Percentiles rank a stretch among this genome's conserved stretches.
phyloP scores from a whole-genome alignment of 2,113 vertebrate genomes.

The human region DNA sequence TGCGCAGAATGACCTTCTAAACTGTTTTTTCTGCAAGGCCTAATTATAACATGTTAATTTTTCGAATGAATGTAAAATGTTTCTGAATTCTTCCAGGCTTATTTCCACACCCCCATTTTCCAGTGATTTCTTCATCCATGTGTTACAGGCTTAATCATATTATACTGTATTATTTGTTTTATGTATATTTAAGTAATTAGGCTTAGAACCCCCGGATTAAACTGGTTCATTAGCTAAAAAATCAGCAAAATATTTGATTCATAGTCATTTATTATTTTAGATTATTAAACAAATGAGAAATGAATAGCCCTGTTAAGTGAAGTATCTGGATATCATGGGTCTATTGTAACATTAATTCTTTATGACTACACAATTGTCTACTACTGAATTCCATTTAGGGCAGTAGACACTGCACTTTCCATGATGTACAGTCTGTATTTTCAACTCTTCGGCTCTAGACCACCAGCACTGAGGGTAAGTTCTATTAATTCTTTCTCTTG shows the following conservation, averaged over 20 bases:
- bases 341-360: not conserved
- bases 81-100: not conserved
- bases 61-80: not conserved
- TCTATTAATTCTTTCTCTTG: slow-evolving; percentile 43
- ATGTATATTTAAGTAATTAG: not conserved
- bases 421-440: not conserved
- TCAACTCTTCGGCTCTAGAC: slow-evolving; percentile 13
- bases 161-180: not conserved
- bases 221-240: not conserved
- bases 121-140: not conserved
- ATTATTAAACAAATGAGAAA: not conserved
- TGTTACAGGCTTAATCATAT: not conserved
- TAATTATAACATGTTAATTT: not conserved
- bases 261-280: not conserved
- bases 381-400: not conserved
- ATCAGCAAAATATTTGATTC: not conserved
- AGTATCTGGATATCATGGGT: not conserved
- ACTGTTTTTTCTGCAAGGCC: not conserved
- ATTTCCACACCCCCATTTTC: accelerated
- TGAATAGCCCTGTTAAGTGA: not conserved
- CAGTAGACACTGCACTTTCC: not conserved
- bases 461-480: not conserved
- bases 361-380: not conserved
- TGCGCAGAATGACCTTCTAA: not conserved
- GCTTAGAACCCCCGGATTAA: not conserved